Evolutionary conservation across 2,888 invertebrate species (phyloP).

Genomic region (Neuroscelio doddi): DNA sequence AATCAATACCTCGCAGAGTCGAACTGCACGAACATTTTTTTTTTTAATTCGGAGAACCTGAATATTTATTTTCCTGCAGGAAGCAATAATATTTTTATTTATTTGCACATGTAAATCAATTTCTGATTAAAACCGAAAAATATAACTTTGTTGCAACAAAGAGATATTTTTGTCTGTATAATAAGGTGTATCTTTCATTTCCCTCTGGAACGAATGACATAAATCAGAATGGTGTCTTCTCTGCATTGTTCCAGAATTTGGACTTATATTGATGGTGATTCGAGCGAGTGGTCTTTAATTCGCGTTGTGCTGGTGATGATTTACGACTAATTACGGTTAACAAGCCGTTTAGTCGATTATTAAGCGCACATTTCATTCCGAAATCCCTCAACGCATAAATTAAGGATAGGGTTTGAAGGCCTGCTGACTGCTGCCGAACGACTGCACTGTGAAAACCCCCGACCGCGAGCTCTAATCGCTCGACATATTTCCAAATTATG

Average conservation of each 20-base stretch:
- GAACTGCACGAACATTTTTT: too few species aligned
- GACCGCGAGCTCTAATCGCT: constrained; percentile 57
- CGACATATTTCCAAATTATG: constrained; percentile 63
- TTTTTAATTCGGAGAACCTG: too few species aligned
- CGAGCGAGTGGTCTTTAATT: constrained; percentile 46
- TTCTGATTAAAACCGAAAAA: not conserved
- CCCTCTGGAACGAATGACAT: constrained; percentile 24
- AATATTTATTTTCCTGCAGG: too few species aligned
- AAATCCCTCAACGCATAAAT: constrained; percentile 61
- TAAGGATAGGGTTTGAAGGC: constrained; percentile 37
- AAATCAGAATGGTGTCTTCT: constrained; percentile 44
- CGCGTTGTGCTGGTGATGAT: constrained; percentile 53
- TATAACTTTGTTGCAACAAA: not conserved
- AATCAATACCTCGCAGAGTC: not conserved
- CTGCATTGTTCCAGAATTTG: constrained; percentile 42
- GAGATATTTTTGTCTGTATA: constrained; percentile 4
- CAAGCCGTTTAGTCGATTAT: constrained; percentile 67
- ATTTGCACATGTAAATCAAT: constrained; percentile 1
- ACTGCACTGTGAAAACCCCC: constrained; percentile 36
- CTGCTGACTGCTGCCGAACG: constrained; percentile 37
- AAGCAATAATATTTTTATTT: too few species aligned
- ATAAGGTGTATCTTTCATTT: not conserved
- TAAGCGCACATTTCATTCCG: constrained; percentile 57
- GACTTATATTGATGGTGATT: constrained; percentile 47
- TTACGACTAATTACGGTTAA: constrained; percentile 68